Percentiles rank a stretch among this genome's conserved stretches.
These are phyloP conservation scores for Trinorchestia longiramus DNA, from an alignment of 1,140 invertebrate genomes.

Conservation along the genomic window DNA sequence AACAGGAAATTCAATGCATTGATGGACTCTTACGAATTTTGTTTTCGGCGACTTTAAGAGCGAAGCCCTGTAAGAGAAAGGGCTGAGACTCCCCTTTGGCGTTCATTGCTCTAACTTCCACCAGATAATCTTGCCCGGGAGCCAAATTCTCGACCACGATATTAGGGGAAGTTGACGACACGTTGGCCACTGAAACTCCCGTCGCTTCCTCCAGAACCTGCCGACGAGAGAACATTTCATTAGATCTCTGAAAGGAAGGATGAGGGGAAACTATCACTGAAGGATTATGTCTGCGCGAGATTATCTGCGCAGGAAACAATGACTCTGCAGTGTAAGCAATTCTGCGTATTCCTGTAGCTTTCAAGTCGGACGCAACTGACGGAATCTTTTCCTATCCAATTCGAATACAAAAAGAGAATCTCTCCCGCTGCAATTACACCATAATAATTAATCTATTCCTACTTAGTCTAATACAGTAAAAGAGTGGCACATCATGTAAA, in stretches of 20 bases:
- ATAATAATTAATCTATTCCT: not conserved
- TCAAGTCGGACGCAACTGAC: no score
- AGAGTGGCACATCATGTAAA: no score
- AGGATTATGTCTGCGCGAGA: not conserved
- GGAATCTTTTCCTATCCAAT: not conserved
- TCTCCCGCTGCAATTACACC: not conserved
- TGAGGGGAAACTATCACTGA: not conserved
- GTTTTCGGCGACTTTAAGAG: slow-evolving; percentile 57
- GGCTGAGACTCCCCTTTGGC: slow-evolving; percentile 50
- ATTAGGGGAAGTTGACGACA: slow-evolving; percentile 46
- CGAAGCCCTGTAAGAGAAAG: slow-evolving; percentile 52
- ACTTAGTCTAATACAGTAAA: not conserved
- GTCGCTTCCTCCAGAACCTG: slow-evolving; percentile 55
- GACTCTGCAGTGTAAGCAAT: no score
- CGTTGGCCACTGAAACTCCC: slow-evolving; percentile 50
- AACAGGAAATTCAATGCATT: not conserved
- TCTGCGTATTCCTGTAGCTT: no score
- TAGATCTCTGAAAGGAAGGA: not conserved
- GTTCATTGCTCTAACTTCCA: slow-evolving; percentile 51
- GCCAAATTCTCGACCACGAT: slow-evolving; percentile 55
- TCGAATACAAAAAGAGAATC: not conserved
- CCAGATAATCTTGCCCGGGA: slow-evolving; percentile 52
- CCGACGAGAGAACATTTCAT: not conserved
- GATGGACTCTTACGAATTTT: slow-evolving; percentile 54
- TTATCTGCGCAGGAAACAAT: not conserved